phyloP scores from a whole-genome alignment of 2,888 invertebrate species.

The Tenthredo scrophulariae region DNA sequence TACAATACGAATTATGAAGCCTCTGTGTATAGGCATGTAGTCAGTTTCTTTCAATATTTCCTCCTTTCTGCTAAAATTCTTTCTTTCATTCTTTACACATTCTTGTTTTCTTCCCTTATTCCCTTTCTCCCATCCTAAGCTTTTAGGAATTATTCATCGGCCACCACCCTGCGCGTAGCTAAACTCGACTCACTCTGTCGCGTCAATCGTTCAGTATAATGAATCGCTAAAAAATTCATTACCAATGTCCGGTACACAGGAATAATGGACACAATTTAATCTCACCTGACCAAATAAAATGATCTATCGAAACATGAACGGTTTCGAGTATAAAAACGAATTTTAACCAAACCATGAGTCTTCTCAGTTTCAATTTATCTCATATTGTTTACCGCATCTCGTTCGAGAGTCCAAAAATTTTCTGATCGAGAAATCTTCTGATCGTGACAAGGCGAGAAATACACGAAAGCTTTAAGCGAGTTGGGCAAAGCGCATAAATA shows the following conservation, averaged over 20 bases:
- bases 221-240: not conserved
- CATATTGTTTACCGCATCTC: constrained; percentile 46
- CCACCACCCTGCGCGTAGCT: not conserved
- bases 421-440: constrained; percentile 35
- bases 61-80: constrained; percentile 1
- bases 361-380: not conserved
- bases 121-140: not conserved
- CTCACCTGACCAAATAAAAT: not conserved
- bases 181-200: not conserved
- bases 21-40: constrained; percentile 27
- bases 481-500: constrained; percentile 74
- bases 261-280: not conserved
- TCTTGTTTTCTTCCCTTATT: not conserved
- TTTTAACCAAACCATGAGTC: not conserved
- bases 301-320: not conserved
- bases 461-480: constrained; percentile 58
- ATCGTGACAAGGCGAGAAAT: constrained; percentile 60
- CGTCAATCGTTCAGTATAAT: not conserved
- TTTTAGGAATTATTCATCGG: constrained; percentile 23
- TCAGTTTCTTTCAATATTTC: constrained; percentile 35
- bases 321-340: not conserved
- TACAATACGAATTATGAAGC: constrained; percentile 53
- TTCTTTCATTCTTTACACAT: constrained; percentile 18
- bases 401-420: not conserved
- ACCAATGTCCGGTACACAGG: not conserved